Base-by-base conservation (phyloP, 2,797 vertebrate species). In the Hemitrygon akajei region DNA sequence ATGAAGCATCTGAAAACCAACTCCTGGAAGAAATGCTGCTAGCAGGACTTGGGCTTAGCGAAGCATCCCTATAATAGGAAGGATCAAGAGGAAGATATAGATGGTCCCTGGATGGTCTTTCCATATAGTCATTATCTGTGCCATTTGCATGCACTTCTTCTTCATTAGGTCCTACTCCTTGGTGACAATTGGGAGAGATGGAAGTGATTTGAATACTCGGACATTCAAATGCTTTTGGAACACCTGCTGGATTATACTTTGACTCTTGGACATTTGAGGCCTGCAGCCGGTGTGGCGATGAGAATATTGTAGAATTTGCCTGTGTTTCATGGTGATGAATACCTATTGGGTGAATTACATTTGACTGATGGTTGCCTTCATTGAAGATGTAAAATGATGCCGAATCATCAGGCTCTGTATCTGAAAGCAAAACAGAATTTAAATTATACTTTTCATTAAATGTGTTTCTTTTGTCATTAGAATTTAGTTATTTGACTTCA, bases 151-250 rank as follows among this genome's bases (percentile, higher is more conserved):
- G 97, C 94, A 98, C 95, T 93, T 98, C 97, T 94, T 98, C 98
- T 94, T 98, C 98, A 91, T 63, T 97, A 95, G 96, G 96, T 97
- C 98, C 98, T 95, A 99, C 97, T 95, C 98, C 99, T 96, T 99
- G 99, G 95, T 98, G 98, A 97, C 99, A 99, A 95, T 98, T 99
- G n/a, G 99, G 99, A 93, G 99, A 99, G 95, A 99, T 99, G 11
- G 99, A 99, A 94, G 99, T 99, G 95, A 99, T 99, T 95, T 99
- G 99, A 96, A 99, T 99, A 96, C 99, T 99, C 93, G 99, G 99
- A 94, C 99, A 99, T 95, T 99, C 98, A 94, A 99, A 99, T 93
- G 98, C 97, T 96, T 99, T 99, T 93, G 98, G 97, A 96, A 95
- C 98, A 97, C 96, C 97, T 96, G 94, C 96, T 60, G 97, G 97